Base-by-base conservation (phyloP, 1,140 invertebrate genomes). In the Nymphalis io region DNA sequence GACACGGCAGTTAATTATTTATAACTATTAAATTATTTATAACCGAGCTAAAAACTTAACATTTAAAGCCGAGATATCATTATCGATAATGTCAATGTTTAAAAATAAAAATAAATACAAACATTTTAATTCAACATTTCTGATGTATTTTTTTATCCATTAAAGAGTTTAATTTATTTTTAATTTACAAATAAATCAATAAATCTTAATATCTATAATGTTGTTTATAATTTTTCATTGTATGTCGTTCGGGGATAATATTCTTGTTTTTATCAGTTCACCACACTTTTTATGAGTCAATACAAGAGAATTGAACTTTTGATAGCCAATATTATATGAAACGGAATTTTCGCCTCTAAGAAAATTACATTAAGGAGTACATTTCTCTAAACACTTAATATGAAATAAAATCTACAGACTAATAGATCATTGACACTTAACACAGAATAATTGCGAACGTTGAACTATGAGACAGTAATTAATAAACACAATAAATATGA, bases 211-310 rank as follows among this genome's bases (percentile, higher is more conserved):
- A 51, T 51, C 18, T 42, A 51, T 51, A 33, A 20, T 51, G 18
- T 20, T 51, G 16, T 51, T 18, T 51, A 11, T 51, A 51, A 20
- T 51, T 33, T n/a, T 4, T 33, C 27, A 33, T 33, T 20, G 12
- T 51, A 20, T 51, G 16, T 20, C 46, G 11, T 51, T 20, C 18
- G 46, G 16, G 46, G 16, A 51, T 33, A 33, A 33, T 33, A 33
- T 18, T 51, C 18, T 51, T 51, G 18, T 20, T 20, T 11, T 51
- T 51, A 51, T 51, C 46, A 20, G 46, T 51, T 51, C 46, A 51
- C 18, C 46, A 51, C 5, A 51, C 46, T 51, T 61, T 61, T 61
- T 48, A 60, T 60, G 59, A 60, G 40, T 51, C 46, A 51, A 51
- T 51, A 16, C 42, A 20, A 48, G 60, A 48, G 23, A 46, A 61